Evolutionary conservation across 2,888 invertebrate genomes (phyloP).

Genomic region (Thereva nobilitata): DNA sequence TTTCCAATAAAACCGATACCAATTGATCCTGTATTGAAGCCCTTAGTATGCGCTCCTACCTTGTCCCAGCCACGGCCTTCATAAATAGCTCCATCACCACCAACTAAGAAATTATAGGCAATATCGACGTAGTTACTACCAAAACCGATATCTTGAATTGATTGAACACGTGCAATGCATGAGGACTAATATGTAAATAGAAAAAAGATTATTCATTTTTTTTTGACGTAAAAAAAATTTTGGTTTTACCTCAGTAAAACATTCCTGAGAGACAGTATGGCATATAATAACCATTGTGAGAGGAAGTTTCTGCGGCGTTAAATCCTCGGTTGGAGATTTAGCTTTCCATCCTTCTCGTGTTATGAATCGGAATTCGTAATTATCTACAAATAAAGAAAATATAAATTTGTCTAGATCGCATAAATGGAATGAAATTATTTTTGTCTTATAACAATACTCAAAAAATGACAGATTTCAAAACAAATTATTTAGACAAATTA

Average conservation of each 20-base stretch:
- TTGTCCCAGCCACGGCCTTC: slow-evolving; percentile 75
- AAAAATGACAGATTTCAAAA: no score
- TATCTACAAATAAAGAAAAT: no score
- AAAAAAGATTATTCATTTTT: no score
- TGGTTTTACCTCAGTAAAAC: no score
- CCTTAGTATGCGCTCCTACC: slow-evolving; percentile 71
- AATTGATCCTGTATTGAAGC: slow-evolving; percentile 69
- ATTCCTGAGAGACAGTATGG: not conserved
- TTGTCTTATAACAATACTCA: no score
- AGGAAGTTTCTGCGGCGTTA: not conserved
- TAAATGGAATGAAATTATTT: no score
- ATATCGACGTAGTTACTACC: slow-evolving; percentile 53
- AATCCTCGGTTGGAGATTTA: not conserved
- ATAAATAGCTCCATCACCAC: slow-evolving; percentile 76
- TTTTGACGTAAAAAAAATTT: no score
- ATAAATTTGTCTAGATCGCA: no score
- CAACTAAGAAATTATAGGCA: slow-evolving; percentile 77
- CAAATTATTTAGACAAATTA: no score
- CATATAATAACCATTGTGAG: not conserved
- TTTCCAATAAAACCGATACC: slow-evolving; percentile 76
- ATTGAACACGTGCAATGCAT: no score
- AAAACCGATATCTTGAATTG: no score
- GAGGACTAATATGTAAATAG: no score
- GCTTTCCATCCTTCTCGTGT: slow-evolving; percentile 19
- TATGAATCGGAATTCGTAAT: not conserved